A percentile compares a stretch with the other conserved stretches of the same genome.
Conservation (phyloP, 1,140 invertebrate genomes). For the Latrodectus geometricus region DNA sequence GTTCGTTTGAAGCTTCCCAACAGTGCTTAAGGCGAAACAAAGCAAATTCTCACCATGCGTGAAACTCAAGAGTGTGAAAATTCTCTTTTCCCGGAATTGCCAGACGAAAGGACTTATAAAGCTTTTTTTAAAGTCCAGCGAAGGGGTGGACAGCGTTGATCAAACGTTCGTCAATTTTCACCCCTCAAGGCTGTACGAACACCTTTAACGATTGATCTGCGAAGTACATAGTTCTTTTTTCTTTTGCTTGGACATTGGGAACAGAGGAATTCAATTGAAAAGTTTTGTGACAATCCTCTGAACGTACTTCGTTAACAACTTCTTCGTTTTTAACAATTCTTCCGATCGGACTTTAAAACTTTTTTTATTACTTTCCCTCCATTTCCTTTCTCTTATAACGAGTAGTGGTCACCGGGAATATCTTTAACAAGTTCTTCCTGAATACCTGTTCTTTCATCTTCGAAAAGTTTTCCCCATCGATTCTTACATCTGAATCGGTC, state of each 20-base stretch:
- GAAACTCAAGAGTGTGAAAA: conserved; percentile 33
- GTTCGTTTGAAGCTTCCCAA: too few relatives aligned
- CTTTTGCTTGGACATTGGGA: neutral
- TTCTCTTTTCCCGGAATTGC: conserved; percentile 29
- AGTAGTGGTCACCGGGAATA: conserved; percentile 15
- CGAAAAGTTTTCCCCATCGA: conserved; percentile 30
- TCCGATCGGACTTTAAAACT: conserved; percentile 36
- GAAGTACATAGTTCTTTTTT: conserved; percentile 4
- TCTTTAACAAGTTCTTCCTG: conserved; percentile 7
- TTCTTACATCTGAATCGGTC: conserved; percentile 34
- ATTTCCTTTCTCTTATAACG: neutral
- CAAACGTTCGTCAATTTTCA: neutral
- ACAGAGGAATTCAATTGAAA: conserved; percentile 59
- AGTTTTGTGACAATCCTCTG: conserved; percentile 53
- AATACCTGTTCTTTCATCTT: conserved; percentile 11
- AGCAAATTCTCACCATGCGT: conserved; percentile 30
- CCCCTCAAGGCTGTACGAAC: conserved; percentile 11
- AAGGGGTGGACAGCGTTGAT: neutral
- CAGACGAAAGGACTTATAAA: conserved; percentile 43
- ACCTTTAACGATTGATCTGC: conserved; percentile 47
- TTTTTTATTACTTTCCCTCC: conserved; percentile 10
- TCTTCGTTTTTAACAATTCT: conserved; percentile 54
- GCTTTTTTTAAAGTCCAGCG: conserved; percentile 1
- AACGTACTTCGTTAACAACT: conserved; percentile 56
- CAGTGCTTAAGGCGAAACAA: neutral